Conservation (phyloP, 2,113 vertebrate genomes). For the Hucho hucho region DNA sequence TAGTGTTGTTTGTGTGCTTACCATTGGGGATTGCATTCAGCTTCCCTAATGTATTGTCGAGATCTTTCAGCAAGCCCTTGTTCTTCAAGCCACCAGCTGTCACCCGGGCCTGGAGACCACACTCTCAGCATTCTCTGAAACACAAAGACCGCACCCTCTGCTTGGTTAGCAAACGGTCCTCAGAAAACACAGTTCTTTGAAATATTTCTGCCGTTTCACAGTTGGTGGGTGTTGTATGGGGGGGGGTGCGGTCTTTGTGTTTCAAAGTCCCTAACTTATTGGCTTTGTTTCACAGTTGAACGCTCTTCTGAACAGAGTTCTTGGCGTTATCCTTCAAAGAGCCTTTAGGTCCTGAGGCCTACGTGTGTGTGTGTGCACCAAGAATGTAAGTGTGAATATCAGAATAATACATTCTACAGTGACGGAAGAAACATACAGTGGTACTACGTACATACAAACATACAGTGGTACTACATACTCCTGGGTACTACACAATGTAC, state of each 20-base stretch:
- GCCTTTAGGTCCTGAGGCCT: constrained; percentile 77
- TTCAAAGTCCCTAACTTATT: constrained; percentile 68
- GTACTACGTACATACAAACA: too few relatives aligned
- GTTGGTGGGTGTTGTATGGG: background rate
- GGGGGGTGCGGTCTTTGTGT: too few relatives aligned
- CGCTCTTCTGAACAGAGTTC: constrained; percentile 78
- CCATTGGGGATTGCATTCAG: constrained; percentile 86
- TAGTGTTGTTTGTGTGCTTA: constrained; percentile 51
- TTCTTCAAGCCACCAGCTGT: constrained; percentile 83
- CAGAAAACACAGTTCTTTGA: background rate
- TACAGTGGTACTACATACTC: too few relatives aligned
- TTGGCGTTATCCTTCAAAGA: constrained; percentile 77
- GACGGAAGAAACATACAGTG: background rate
- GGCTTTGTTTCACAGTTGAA: constrained; percentile 75
- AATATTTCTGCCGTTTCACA: background rate
- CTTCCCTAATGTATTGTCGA: constrained; percentile 87
- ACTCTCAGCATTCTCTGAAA: constrained; percentile 76
- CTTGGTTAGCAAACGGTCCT: background rate
- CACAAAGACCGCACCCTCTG: constrained; percentile 21
- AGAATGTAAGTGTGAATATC: too few relatives aligned
- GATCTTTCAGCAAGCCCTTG: constrained; percentile 76
- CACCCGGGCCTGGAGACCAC: constrained; percentile 79
- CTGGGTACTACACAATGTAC: too few relatives aligned
- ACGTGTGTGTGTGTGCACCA: constrained; percentile 33
- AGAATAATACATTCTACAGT: too few relatives aligned